phyloP scores from a whole-genome alignment of 2,888 invertebrate genomes.

The Athetis lepigone region DNA sequence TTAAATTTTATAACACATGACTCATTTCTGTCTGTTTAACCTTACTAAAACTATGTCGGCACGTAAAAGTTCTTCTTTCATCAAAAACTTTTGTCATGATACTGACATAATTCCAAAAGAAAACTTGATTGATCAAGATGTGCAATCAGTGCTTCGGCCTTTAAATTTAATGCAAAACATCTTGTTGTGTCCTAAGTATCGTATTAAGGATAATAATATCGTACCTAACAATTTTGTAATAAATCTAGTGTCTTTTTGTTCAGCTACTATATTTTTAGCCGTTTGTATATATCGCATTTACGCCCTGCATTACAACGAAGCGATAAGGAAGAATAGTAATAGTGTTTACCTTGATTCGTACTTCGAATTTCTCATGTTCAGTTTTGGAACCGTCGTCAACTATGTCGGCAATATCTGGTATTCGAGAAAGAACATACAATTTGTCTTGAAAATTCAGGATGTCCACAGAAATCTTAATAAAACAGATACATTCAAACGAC shows the following conservation, averaged over 20 bases:
- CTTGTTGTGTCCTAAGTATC: conserved; percentile 30
- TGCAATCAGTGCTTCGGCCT: conserved; percentile 29
- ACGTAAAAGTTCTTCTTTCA: no score
- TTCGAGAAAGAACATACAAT: not conserved
- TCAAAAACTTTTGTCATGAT: no score
- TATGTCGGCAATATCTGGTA: not conserved
- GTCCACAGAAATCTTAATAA: conserved; percentile 7
- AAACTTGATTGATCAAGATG: conserved; percentile 15
- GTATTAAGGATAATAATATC: conserved; percentile 12
- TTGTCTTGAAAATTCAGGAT: conserved; percentile 13
- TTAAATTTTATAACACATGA: no score
- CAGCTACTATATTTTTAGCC: not conserved
- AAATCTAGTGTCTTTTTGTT: not conserved
- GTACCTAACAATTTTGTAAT: not conserved
- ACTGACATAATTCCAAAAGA: no score
- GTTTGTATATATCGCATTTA: not conserved
- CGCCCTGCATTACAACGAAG: not conserved
- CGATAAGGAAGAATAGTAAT: not conserved
- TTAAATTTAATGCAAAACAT: conserved; percentile 26
- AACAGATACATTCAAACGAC: not conserved
- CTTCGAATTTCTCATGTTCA: not conserved
- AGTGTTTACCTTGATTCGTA: not conserved
- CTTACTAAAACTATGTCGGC: no score
- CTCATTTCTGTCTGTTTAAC: no score
- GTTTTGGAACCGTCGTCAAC: not conserved